Conservation (phyloP, 2,888 invertebrate genomes). For the Halocaridina rubra region DNA sequence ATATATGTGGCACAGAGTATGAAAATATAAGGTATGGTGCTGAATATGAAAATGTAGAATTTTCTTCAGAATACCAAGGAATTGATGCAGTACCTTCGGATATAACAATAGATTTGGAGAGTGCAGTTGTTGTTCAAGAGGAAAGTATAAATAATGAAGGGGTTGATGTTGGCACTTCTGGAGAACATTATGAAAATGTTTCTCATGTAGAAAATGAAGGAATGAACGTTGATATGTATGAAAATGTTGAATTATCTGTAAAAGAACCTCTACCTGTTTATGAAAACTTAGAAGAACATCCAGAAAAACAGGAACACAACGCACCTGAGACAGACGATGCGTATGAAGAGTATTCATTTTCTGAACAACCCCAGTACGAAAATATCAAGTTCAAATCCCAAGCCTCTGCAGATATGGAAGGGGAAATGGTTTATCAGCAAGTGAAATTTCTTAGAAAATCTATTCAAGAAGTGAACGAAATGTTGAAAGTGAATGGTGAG, state of each 20-base stretch:
- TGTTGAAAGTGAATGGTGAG: constrained; percentile 40
- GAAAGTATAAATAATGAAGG: neutral
- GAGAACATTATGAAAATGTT: constrained; percentile 23
- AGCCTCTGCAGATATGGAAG: constrained; percentile 56
- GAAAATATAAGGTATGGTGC: constrained; percentile 46
- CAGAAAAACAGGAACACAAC: constrained; percentile 34
- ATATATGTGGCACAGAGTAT: constrained; percentile 33
- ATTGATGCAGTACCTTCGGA: constrained; percentile 19
- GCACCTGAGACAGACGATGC: constrained; percentile 58
- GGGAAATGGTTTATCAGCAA: constrained; percentile 76
- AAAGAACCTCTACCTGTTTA: constrained; percentile 36
- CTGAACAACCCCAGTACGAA: constrained; percentile 57
- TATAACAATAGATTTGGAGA: neutral
- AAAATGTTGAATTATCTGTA: constrained; percentile 47
- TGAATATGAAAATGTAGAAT: constrained; percentile 49
- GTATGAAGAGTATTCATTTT: constrained; percentile 57
- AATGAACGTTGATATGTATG: constrained; percentile 29
- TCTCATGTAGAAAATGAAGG: neutral
- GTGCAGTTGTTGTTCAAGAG: neutral
- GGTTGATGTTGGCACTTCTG: neutral
- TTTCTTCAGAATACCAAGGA: constrained; percentile 21
- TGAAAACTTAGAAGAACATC: constrained; percentile 46
- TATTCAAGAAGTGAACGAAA: constrained; percentile 79
- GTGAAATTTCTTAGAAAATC: constrained; percentile 81
- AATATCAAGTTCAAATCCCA: constrained; percentile 57